Evolutionary conservation across 2,797 vertebrate genomes (phyloP), one percentile per base, ranked within the genome.

Genomic region (Eidolon dupreanum): DNA sequence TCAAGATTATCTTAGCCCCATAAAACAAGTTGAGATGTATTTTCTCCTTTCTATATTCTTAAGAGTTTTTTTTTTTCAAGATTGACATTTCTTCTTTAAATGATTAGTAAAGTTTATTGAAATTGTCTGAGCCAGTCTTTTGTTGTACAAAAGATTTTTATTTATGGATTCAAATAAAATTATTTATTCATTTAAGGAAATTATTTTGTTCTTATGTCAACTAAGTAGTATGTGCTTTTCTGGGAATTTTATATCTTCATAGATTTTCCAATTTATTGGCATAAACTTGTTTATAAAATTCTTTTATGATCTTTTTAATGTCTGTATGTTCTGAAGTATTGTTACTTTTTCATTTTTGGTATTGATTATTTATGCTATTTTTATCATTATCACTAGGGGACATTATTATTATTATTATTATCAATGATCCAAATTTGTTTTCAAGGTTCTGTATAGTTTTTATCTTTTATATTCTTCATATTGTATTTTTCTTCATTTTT

Each of bases 151-250:
- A 83, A 82, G 0, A 83, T 51, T 83, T 90, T n/a, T 61, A n/a
- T 91, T 71, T 82, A n/a, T 73, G 20, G 55, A 74, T 71, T 53
- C 38, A 38, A 85, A 70, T 85, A 22, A 85, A 85, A n/a, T 57
- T 33, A 41, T 74, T 71, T 71, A 33, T 84, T 20, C 41, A 79
- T 79, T 55, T 26, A 75, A 81, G 51, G 41, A 61, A 94, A 46
- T 81, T 59, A 68, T 63, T 86, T 92, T 93, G 28, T 94, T 63
- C 36, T 74, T 89, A 74, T 61, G 33, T 59, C 78, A 82, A 7
- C 53, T 49, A 61, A 53, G 51, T 31, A 74, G 36, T 26, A 63
- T 68, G 1, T 90, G 59, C 16, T 86, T 89, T 95, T 86, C 63
- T 86, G 43, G 12, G 41, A 93, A 68, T 86, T 68, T 75, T 92